These are phyloP conservation scores for Itoplectis maculator DNA, from an alignment of 2,888 invertebrate species.

Conservation along the genomic window DNA sequence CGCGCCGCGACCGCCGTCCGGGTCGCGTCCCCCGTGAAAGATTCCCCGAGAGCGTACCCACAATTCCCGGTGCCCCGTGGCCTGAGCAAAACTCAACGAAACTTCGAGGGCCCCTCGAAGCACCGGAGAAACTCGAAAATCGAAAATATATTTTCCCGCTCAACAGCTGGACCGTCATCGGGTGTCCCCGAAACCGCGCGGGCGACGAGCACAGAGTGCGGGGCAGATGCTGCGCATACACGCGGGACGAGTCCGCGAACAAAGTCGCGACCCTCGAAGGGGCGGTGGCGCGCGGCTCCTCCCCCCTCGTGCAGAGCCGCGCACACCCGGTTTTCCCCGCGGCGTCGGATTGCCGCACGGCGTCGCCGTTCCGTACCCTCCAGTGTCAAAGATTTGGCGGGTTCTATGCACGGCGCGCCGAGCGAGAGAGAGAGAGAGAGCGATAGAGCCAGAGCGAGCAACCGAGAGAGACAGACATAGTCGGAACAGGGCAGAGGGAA, in stretches of 20 bases:
- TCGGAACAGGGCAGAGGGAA: background rate
- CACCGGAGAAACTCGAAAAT: background rate
- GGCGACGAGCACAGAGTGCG: background rate
- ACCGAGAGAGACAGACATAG: too few relatives aligned
- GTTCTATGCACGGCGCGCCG: background rate
- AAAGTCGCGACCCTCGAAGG: slow-evolving; percentile 68
- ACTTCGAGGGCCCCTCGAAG: background rate
- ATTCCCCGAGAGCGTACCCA: background rate
- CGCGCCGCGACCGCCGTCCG: background rate
- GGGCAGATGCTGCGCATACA: slow-evolving; percentile 42
- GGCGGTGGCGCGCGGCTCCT: slow-evolving; percentile 75
- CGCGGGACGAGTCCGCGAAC: slow-evolving; percentile 42
- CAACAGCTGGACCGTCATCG: slow-evolving; percentile 42
- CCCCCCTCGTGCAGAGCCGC: slow-evolving; percentile 66
- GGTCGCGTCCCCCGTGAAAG: background rate
- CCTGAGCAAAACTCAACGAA: background rate
- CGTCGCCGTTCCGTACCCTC: slow-evolving; percentile 2
- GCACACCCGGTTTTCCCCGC: slow-evolving; percentile 47
- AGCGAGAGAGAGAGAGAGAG: too few relatives aligned
- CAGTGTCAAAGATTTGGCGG: slow-evolving; percentile 49
- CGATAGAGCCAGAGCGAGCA: too few relatives aligned
- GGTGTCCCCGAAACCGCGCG: too few relatives aligned
- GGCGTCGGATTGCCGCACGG: slow-evolving; percentile 28
- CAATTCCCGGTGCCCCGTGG: background rate
- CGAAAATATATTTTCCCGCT: background rate